A percentile compares a stretch with the other conserved stretches of the same genome.
Evolutionary conservation across 2,888 invertebrate genomes (phyloP).

Genomic region (Drosophila picticornis): DNA sequence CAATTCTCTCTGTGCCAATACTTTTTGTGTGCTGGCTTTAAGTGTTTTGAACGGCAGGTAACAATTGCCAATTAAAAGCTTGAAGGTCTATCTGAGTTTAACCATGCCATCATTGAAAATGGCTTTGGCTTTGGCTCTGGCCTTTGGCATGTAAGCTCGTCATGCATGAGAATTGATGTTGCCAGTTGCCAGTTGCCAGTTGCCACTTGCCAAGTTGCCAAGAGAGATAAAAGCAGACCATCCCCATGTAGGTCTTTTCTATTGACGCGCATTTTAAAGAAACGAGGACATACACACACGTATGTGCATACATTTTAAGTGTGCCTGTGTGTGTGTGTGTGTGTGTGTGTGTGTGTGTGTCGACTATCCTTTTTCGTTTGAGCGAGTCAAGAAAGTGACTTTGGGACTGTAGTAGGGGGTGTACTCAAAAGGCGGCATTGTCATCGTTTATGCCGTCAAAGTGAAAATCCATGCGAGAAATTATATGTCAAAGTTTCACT

Average conservation of each 20-base stretch:
- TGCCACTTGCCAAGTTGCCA: conserved; percentile 37
- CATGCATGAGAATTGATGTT: conserved; percentile 39
- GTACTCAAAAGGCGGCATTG: conserved; percentile 56
- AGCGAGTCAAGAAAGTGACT: conserved; percentile 29
- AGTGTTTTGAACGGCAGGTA: neutral
- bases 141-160: conserved; percentile 14
- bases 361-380: conserved; percentile 18
- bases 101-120: conserved; percentile 17
- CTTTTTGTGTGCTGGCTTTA: neutral
- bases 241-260: conserved; percentile 9
- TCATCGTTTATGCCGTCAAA: conserved; percentile 78
- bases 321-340: neutral
- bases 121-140: conserved; percentile 4
- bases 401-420: neutral
- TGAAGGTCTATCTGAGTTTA: neutral
- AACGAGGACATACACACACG: neutral
- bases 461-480: conserved; percentile 80
- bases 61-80: conserved; percentile 24
- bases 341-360: neutral
- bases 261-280: conserved; percentile 19
- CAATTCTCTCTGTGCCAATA: neutral
- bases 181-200: conserved; percentile 21
- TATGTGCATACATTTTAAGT: neutral
- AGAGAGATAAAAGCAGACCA: conserved; percentile 25
- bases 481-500: conserved; percentile 80